These are phyloP conservation scores for Bibio marci DNA, from an alignment of 2,888 invertebrate genomes.

Conservation along the genomic window DNA sequence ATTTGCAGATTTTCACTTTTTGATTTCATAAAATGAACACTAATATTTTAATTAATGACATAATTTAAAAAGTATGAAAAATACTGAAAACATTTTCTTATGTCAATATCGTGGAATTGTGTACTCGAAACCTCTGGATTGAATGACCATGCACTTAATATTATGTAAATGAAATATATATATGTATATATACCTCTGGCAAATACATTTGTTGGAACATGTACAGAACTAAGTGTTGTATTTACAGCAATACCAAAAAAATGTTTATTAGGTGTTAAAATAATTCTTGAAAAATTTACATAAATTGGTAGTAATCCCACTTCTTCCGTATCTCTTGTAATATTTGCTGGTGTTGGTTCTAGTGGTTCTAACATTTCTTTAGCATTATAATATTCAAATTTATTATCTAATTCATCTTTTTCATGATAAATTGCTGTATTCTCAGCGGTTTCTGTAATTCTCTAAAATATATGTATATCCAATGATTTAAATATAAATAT, in stretches of 20 bases:
- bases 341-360: slow-evolving; percentile 29
- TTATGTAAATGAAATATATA: too few relatives aligned
- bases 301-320: slow-evolving; percentile 38
- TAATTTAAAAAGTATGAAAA: too few relatives aligned
- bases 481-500: slow-evolving; percentile 1
- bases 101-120: too few relatives aligned
- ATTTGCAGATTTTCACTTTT: too few relatives aligned
- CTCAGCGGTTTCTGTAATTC: slow-evolving; percentile 80
- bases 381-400: slow-evolving; percentile 51
- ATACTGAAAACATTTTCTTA: too few relatives aligned
- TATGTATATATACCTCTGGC: slow-evolving; percentile 49
- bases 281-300: slow-evolving; percentile 27
- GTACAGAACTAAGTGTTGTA: slow-evolving; percentile 69
- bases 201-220: slow-evolving; percentile 91
- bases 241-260: slow-evolving; percentile 66
- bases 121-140: too few relatives aligned
- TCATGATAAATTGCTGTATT: slow-evolving; percentile 52
- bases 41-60: too few relatives aligned
- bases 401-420: slow-evolving; percentile 35
- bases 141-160: too few relatives aligned
- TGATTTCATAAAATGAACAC: too few relatives aligned
- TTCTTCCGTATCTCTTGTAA: slow-evolving; percentile 34
- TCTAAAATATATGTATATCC: slow-evolving; percentile 26
- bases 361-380: slow-evolving; percentile 47
- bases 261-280: slow-evolving; percentile 47